Evolutionary conservation across 2,113 vertebrate genomes (phyloP).

Genomic region (Acrocephalus arundinaceus): DNA sequence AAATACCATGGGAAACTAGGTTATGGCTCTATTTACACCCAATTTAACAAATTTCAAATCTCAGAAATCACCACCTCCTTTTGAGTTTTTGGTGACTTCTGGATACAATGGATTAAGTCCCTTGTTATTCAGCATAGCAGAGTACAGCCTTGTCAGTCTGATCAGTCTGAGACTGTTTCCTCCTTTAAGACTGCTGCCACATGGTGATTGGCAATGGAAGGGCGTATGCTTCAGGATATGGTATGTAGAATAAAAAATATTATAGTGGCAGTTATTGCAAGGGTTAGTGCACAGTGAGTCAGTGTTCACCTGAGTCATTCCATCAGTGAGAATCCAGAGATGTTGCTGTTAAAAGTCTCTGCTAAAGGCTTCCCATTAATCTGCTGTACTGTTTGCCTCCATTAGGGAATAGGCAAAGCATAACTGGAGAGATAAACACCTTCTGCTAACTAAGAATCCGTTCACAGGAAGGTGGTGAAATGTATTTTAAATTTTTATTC

Average conservation of each 20-base stretch:
- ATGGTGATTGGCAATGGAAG: not conserved
- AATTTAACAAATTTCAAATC: not conserved
- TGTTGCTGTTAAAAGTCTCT: not conserved
- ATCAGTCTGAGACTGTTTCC: not conserved
- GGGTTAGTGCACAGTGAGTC: not conserved
- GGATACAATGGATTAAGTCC: not conserved
- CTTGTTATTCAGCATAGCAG: not conserved
- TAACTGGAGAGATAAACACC: not conserved
- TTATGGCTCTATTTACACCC: not conserved
- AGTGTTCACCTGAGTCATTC: not conserved
- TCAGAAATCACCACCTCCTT: not conserved
- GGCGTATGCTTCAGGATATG: not conserved
- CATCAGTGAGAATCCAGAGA: not conserved
- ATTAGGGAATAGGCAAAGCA: not conserved
- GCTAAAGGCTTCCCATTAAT: not conserved
- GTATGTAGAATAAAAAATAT: not conserved
- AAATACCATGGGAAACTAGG: not conserved
- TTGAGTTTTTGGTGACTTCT: not conserved
- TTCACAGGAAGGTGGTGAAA: not conserved
- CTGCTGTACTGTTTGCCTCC: not conserved
- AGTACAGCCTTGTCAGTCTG: not conserved
- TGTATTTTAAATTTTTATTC: not conserved
- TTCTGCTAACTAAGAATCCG: not conserved
- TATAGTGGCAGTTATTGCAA: not conserved
- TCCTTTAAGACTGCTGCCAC: not conserved